These are phyloP conservation scores for Psilopsiagon aurifrons DNA, from an alignment of 2,113 vertebrate genomes.

Conservation along the genomic window DNA sequence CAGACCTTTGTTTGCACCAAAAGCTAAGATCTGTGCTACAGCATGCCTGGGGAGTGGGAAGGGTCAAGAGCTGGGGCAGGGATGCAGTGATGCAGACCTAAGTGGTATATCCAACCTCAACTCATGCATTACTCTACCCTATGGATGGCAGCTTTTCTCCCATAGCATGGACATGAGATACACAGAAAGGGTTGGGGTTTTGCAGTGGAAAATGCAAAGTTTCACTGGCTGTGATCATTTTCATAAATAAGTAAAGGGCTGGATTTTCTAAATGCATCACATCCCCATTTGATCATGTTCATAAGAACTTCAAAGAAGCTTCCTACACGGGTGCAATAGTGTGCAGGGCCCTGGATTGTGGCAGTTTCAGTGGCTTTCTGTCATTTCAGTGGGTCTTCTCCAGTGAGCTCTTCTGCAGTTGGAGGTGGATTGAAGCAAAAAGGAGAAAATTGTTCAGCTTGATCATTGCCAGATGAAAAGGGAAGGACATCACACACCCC, in stretches of 20 bases:
- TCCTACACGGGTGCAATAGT: not conserved
- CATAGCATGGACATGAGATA: not conserved
- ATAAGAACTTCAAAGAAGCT: not conserved
- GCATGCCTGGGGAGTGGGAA: not conserved
- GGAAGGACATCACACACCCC: not conserved
- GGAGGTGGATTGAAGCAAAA: not conserved
- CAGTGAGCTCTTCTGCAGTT: not conserved
- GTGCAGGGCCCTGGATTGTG: not conserved
- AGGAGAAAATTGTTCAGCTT: not conserved
- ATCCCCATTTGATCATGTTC: not conserved
- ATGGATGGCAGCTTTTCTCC: accelerated
- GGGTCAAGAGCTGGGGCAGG: not conserved
- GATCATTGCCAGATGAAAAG: not conserved
- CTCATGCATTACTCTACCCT: not conserved
- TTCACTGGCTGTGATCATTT: not conserved
- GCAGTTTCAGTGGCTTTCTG: not conserved
- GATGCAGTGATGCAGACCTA: not conserved
- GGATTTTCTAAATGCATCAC: not conserved
- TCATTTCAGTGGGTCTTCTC: not conserved
- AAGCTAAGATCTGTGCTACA: not conserved
- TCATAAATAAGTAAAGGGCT: not conserved
- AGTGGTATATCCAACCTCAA: not conserved
- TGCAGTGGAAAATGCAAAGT: not conserved
- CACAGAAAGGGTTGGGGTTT: not conserved
- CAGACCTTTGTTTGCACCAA: not conserved